phyloP scores from a whole-genome alignment of 2,113 vertebrate species.

The Sceloporus undulatus region DNA sequence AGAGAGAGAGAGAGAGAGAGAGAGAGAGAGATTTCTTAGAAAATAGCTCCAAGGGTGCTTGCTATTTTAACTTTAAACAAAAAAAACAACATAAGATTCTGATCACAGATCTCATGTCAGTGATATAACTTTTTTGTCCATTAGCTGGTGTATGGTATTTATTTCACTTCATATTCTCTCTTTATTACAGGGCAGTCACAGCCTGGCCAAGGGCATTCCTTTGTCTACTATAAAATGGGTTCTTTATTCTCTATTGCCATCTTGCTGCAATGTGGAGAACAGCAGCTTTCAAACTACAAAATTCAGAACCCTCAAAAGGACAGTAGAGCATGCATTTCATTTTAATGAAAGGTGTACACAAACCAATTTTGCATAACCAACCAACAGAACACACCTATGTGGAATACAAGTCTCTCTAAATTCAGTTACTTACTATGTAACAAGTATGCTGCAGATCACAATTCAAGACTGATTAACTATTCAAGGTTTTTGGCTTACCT shows the following conservation, averaged over 20 bases:
- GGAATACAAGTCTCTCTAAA: not conserved
- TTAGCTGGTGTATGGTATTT: not conserved
- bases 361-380: not conserved
- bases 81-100: not conserved
- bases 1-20: too few species aligned
- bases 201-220: not conserved
- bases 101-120: not conserved
- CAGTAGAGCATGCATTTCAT: not conserved
- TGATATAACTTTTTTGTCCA: not conserved
- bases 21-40: not conserved
- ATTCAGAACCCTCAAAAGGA: not conserved
- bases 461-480: not conserved
- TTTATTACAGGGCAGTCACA: not conserved
- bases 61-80: not conserved
- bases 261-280: conserved; percentile 65
- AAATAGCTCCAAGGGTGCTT: not conserved
- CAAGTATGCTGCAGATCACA: not conserved
- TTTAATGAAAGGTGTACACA: not conserved
- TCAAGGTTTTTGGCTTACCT: not conserved
- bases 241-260: conserved; percentile 74
- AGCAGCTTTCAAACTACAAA: not conserved
- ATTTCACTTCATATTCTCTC: not conserved
- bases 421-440: not conserved
- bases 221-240: conserved; percentile 28
- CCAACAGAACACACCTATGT: not conserved